Evolutionary conservation across 1,140 invertebrate species (phyloP).

Genomic region (Leguminivora glycinivorella): DNA sequence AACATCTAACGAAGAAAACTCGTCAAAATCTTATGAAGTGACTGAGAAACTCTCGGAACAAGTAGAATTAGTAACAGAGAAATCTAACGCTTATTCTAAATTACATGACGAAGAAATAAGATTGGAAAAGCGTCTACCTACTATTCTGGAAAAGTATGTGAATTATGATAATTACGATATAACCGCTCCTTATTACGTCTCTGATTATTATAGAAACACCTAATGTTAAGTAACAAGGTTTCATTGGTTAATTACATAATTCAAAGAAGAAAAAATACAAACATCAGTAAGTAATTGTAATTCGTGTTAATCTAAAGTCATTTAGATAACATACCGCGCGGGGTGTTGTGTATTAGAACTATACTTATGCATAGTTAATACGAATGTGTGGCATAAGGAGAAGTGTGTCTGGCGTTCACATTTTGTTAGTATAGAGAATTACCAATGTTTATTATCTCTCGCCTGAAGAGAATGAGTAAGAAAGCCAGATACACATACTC

Average conservation of each 20-base stretch:
- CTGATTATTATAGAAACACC: neutral
- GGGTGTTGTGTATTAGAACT: no score
- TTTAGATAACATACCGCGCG: neutral
- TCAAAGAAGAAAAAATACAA: neutral
- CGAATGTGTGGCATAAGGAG: no score
- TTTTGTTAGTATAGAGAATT: no score
- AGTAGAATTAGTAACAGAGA: neutral
- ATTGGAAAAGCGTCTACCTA: conserved; percentile 4
- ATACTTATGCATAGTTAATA: no score
- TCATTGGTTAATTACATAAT: neutral
- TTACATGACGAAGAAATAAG: neutral
- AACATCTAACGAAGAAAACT: neutral
- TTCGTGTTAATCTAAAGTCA: neutral
- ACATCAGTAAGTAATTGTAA: no score
- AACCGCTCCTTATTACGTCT: conserved; percentile 2
- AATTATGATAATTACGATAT: conserved; percentile 11
- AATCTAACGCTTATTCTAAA: neutral
- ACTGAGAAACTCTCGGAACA: neutral
- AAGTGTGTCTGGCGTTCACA: no score
- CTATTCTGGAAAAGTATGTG: neutral
- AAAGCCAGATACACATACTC: no score
- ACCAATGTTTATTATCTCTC: no score
- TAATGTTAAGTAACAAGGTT: neutral
- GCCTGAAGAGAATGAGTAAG: no score
- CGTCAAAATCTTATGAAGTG: conserved; percentile 5